A percentile compares a stretch with the other conserved stretches of the same genome.
phyloP scores from a whole-genome alignment of 2,797 vertebrate genomes.

The Siniperca obscura region DNA sequence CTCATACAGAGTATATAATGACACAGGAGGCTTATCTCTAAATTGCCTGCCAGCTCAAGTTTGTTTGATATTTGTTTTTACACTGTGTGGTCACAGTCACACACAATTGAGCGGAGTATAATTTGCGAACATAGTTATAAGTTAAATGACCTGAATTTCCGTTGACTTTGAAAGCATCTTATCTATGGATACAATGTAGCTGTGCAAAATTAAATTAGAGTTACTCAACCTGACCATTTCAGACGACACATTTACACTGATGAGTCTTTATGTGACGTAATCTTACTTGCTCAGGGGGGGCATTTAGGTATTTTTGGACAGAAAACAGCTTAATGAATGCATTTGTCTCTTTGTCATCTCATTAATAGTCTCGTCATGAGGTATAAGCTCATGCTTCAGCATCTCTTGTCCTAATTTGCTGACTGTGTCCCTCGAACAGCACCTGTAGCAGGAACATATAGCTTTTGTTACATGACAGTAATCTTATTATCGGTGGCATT shows the following conservation, averaged over 20 bases:
- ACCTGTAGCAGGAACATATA: slow-evolving; percentile 36
- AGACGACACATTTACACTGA: neutral
- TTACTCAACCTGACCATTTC: neutral
- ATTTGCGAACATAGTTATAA: slow-evolving; percentile 6
- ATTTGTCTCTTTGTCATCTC: slow-evolving; percentile 2
- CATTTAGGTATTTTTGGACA: neutral
- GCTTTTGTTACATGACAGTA: slow-evolving; percentile 46
- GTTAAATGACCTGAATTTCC: slow-evolving; percentile 28
- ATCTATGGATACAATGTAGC: slow-evolving; percentile 6
- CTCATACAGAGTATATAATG: neutral
- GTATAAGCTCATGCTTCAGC: slow-evolving; percentile 19
- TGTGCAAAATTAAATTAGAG: slow-evolving; percentile 16
- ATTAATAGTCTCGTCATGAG: slow-evolving; percentile 44
- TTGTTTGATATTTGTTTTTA: slow-evolving; percentile 34
- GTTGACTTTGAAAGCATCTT: slow-evolving; percentile 35
- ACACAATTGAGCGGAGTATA: neutral
- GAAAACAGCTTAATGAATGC: neutral
- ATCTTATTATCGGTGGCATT: slow-evolving; percentile 59
- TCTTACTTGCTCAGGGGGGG: neutral
- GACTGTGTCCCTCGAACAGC: slow-evolving; percentile 12
- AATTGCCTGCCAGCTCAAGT: slow-evolving; percentile 39
- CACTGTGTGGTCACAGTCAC: neutral
- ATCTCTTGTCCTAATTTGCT: slow-evolving; percentile 38
- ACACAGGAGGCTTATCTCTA: slow-evolving; percentile 35
- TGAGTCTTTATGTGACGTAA: slow-evolving; percentile 4